These are phyloP conservation scores for Oncorhynchus keta DNA, from an alignment of 2,113 vertebrate genomes.

Conservation along the genomic window DNA sequence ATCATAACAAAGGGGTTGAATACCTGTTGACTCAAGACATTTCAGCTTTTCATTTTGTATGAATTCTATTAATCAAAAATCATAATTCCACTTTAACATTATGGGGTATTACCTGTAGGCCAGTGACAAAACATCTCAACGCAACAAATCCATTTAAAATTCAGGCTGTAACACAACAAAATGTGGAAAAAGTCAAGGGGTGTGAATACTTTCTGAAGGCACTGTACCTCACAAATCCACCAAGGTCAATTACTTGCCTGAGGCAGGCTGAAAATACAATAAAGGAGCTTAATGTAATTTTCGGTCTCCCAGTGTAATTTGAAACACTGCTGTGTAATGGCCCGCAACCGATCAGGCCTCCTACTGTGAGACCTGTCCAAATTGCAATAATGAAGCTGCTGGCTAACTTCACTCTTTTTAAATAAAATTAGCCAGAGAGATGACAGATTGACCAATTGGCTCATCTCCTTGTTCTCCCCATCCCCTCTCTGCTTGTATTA, in stretches of 20 bases:
- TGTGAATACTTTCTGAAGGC: no score
- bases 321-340: neutral
- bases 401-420: slow-evolving; percentile 4
- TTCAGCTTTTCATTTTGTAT: no score
- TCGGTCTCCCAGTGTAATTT: neutral
- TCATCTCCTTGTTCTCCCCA: neutral
- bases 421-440: slow-evolving; percentile 1
- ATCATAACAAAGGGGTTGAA: no score
- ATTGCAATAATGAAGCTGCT: slow-evolving; percentile 8
- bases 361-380: neutral
- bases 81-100: no score
- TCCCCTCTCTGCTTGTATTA: neutral
- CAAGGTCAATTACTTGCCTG: neutral
- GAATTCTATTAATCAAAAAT: no score
- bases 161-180: no score
- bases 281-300: neutral
- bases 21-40: no score
- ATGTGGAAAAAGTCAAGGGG: no score
- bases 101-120: no score
- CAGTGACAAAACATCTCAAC: no score
- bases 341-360: neutral
- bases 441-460: slow-evolving; percentile 1
- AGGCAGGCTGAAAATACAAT: neutral
- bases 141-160: no score
- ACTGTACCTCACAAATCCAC: neutral